Base-by-base conservation (phyloP, 2,888 invertebrate genomes). In the Calliscelio sp. region DNA sequence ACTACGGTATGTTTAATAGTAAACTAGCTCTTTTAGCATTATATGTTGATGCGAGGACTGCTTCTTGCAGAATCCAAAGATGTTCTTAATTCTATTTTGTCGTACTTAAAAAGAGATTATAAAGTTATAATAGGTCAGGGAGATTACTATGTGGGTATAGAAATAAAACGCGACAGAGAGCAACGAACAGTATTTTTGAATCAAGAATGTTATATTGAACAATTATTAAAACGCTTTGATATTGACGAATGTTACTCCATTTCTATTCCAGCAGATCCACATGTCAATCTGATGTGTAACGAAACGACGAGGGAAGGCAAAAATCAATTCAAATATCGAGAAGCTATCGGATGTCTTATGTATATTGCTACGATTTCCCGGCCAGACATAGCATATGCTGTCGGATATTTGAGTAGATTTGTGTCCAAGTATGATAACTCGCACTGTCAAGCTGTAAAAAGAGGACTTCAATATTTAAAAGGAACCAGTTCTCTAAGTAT, bases 1-100 rank as follows among this genome's bases (percentile, higher is more conserved):
- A 86, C 68, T 79, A 80, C 2, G 66, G 78, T 25, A 35, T 82
- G 24, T 81, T 86, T 5, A 35, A 59, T 1, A 49, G 74, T 1
- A 41, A 85, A 28, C 86, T 35, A 61, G 11, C 91, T 5, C 85
- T 89, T 3, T 14, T 91, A 2, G 86, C 85, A 0, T 82, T 91
- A 0, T 89, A 90, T 71, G 90, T 91, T 16, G 91, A 91, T 53
- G 91, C 90, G 82, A 89, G 90, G 7, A 70, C 74, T 18, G 65
- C 20, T 0, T 14, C 32, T 1, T 44, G 5, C 8, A n/a, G 41
- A 41, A 41, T n/a, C 41, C 1, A 1, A 3, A 3, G 28, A 22
- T 10, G 41, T 41, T 7, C 0, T n/a, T n/a, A n/a, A n/a, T n/a
- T n/a, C n/a, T n/a, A n/a, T n/a, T 18, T 16, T 41, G 11, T 5